phyloP scores from a whole-genome alignment of 1,140 invertebrate genomes.

The Pseudachorutes palmiensis region DNA sequence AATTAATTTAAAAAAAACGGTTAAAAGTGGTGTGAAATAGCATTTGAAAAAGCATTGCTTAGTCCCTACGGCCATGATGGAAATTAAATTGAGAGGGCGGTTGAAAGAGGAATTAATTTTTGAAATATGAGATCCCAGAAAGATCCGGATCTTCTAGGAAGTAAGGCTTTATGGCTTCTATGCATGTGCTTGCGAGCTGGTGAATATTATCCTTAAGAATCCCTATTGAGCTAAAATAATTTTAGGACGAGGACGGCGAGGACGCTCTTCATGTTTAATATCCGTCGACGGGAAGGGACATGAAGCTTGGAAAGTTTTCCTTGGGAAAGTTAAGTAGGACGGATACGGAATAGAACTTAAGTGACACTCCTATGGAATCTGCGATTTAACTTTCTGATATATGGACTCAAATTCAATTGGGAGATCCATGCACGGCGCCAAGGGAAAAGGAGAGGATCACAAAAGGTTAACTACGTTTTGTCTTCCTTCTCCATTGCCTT shows the following conservation, averaged over 20 bases:
- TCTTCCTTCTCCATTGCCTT: neutral
- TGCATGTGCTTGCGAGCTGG: too few relatives aligned
- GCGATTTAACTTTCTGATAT: neutral
- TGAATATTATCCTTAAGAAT: too few relatives aligned
- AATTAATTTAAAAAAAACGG: neutral
- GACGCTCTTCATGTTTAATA: too few relatives aligned
- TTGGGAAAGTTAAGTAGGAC: neutral
- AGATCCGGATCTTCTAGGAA: neutral
- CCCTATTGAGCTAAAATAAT: neutral
- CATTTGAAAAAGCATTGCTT: neutral
- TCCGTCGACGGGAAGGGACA: neutral
- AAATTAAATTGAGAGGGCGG: neutral
- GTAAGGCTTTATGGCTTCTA: too few relatives aligned
- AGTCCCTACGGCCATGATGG: neutral
- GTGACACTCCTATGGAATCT: neutral
- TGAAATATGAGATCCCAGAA: neutral
- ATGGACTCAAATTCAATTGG: neutral
- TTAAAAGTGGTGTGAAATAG: neutral
- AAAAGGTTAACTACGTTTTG: neutral
- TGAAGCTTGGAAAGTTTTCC: neutral
- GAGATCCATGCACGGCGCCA: neutral
- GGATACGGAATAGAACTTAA: too few relatives aligned
- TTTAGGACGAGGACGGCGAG: too few relatives aligned
- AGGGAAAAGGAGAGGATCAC: neutral
- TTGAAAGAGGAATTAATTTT: neutral